Evolutionary conservation across 2,888 invertebrate species (phyloP), one percentile per base, ranked within the genome.

Genomic region (Ptychoptera contaminata): DNA sequence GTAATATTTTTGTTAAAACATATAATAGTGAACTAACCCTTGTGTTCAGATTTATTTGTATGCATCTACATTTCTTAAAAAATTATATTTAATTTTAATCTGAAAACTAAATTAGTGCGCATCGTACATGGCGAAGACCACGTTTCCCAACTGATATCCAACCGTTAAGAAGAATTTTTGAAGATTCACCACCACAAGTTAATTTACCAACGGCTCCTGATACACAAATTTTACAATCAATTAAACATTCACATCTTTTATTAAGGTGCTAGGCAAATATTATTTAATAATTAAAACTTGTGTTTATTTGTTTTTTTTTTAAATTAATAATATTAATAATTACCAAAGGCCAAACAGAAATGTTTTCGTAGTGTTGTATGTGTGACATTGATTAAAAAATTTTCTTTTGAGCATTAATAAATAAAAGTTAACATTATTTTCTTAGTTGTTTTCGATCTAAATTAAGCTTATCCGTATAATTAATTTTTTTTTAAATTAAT

Each of bases 51-150:
- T 6, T 37, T 37, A 14, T 6, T 34, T n/a, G n/a, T 34, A 4
- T n/a, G 2, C 8, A 34, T 34, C 8, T 34, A 34, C 4, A 6
- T 34, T 8, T 31, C 10, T 31, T 31, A 10, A 31, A 31, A 8
- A 34, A n/a, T 34, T n/a, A 34, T 34, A 6, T 23, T 23, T 23
- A 23, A 23, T 23, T 23, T 3, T 5, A n/a, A n/a, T n/a, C n/a
- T 23, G 7, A 23, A 5, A 23, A 23, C 3, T 32, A 11, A 9
- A n/a, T 23, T 35, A 82, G 82, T 67, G 75, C 74, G 63, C 77
- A 81, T 71, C 80, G 82, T 69, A 80, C 82, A 68, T 86, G 85
- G 85, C 79, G 82, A 58, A 82, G 83, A 60, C 84, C 84, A 55
- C 75, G 82, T 67, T 78, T 82, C 72, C 76, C 77, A 56, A 79